These are phyloP conservation scores for Amazona guildingii DNA, from an alignment of 2,113 vertebrate species.

Conservation along the genomic window DNA sequence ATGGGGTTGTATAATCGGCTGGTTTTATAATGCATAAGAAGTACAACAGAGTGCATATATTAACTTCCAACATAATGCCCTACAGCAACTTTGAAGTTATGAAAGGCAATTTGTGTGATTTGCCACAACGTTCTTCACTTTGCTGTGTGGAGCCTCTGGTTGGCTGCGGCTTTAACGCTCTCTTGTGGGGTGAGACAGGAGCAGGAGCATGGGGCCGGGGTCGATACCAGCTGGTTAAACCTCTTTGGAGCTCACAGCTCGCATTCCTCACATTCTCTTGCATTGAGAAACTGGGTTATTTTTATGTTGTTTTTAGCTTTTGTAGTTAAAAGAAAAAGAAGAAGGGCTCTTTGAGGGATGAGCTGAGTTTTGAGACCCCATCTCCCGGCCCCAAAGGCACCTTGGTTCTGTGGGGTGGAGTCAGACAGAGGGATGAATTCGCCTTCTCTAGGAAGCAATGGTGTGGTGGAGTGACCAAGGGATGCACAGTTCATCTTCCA, in stretches of 20 bases:
- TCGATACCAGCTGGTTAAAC: neutral
- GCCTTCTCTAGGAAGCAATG: neutral
- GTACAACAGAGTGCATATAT: neutral
- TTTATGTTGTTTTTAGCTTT: neutral
- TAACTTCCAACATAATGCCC: slow-evolving; percentile 15
- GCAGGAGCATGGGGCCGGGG: neutral
- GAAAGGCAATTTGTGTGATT: slow-evolving; percentile 30
- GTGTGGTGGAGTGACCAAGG: fast-evolving
- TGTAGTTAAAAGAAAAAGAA: neutral
- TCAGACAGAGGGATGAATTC: neutral
- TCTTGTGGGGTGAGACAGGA: neutral
- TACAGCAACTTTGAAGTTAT: slow-evolving; percentile 41
- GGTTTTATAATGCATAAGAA: slow-evolving; percentile 51
- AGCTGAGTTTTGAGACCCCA: neutral
- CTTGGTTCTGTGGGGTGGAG: too few species aligned
- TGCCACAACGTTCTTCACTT: neutral
- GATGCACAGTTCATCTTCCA: neutral
- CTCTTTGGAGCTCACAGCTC: neutral
- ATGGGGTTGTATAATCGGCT: slow-evolving; percentile 45
- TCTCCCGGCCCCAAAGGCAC: neutral
- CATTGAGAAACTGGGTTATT: neutral
- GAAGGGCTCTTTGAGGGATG: neutral
- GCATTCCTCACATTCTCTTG: neutral
- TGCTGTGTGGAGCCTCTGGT: neutral
- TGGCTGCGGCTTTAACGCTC: neutral